Base-by-base conservation (phyloP, 2,113 vertebrate species). In the Pollimyrus isidori region DNA sequence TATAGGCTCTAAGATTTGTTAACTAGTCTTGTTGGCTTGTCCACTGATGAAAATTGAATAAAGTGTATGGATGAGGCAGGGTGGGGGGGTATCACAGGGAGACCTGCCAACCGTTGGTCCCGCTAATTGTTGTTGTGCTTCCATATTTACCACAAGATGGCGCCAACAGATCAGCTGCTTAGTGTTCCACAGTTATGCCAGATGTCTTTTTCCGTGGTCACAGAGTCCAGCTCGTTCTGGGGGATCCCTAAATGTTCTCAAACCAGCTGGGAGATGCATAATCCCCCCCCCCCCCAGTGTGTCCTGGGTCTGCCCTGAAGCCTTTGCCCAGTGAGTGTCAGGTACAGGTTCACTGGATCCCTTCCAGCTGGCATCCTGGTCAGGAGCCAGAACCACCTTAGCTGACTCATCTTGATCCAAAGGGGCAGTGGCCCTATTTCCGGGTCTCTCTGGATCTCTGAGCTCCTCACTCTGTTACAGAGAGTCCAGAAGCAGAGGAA, bases 131-230 rank as follows among this genome's bases (percentile, higher is more conserved):
- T 84, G 82, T 84, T 48, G 23, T 45, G 23, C 23, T 84, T 46
- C 82, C 82, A 84, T 17, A 84, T 26, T 0, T 7, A 52, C 92
- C 95, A 94, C 93, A 91, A 95, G 95, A 93, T 94, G 91, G 94
- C 86, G 92, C 90, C 89, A 93, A 88, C 88, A 21, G 35, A 86
- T 89, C 58, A 30, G 26, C 10, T 30, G 13, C 62, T 30, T 30
- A 30, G 62, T 13, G 62, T 30, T 30, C 9, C 26, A 69, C 26
- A 30, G 62, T 3, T n/a, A 30, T 4, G 62, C 62, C 62, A 30
- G 62, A 69, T 69, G 1, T 65, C 62, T 26, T 26, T 65, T 69
- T 26, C 62, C n/a, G 1, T 30, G 10, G 35, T 42, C 35, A 80
- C 15, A 21, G 73, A 42, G 1, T 80, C 73, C n/a, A 39, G 4